phyloP scores from a whole-genome alignment of 2,113 vertebrate species.

The Benitochromis conjunctus region DNA sequence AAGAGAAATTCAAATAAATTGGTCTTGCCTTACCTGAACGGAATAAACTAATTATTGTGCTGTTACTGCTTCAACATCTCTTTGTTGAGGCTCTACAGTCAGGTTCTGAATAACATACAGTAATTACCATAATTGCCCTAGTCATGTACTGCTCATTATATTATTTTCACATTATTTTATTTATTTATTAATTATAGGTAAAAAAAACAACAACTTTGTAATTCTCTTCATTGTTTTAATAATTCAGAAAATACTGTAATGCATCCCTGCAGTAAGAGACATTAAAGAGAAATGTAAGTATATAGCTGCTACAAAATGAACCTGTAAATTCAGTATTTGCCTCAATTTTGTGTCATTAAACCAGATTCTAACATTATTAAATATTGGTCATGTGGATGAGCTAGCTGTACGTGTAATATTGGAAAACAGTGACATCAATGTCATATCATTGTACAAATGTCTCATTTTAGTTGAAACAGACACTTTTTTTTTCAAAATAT shows the following conservation, averaged over 20 bases:
- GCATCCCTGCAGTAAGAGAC: too few relatives aligned
- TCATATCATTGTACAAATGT: too few relatives aligned
- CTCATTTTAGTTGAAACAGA: neutral
- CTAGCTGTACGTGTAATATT: neutral
- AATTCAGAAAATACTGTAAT: neutral
- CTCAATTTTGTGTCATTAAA: neutral
- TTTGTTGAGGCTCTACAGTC: neutral
- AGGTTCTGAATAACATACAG: neutral
- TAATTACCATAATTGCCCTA: neutral
- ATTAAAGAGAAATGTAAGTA: neutral
- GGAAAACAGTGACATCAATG: neutral
- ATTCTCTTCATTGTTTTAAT: neutral
- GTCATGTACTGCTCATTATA: neutral
- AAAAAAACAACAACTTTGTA: neutral
- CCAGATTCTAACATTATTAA: neutral
- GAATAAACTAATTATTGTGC: neutral
- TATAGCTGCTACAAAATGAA: neutral
- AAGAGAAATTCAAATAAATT: neutral
- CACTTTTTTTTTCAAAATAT: too few relatives aligned
- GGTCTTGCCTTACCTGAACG: neutral
- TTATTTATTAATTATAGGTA: neutral
- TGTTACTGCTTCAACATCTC: neutral
- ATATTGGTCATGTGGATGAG: neutral
- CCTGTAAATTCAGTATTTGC: neutral
- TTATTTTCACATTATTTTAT: neutral